Conservation (phyloP, 2,888 invertebrate genomes). For the Tetrapedia diversipes region DNA sequence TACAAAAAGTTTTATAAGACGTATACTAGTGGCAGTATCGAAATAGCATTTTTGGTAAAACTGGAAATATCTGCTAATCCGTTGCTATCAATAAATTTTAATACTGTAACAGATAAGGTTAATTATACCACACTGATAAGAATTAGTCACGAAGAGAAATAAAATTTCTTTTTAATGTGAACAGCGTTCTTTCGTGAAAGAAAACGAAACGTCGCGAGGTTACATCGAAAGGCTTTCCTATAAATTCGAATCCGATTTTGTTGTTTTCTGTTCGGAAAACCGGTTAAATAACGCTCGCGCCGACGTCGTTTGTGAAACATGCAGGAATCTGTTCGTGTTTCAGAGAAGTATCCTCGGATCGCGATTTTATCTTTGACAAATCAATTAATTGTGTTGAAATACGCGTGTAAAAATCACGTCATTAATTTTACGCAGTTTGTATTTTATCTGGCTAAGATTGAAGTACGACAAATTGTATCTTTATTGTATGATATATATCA, state of each 20-base stretch:
- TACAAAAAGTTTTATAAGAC: no score
- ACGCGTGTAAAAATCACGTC: no score
- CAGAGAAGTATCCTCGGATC: background rate
- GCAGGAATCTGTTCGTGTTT: background rate
- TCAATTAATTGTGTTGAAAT: background rate
- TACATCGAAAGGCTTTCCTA: constrained; percentile 24
- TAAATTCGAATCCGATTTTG: constrained; percentile 15
- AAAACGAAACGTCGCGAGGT: background rate
- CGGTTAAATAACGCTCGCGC: constrained; percentile 51
- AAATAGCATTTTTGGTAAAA: no score
- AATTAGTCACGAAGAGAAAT: no score
- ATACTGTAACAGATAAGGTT: no score
- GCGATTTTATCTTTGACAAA: background rate
- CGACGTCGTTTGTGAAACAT: background rate
- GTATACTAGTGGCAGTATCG: no score
- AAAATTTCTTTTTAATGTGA: no score
- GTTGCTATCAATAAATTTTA: no score
- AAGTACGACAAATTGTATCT: background rate
- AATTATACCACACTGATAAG: no score
- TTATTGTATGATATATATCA: background rate
- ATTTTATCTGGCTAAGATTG: background rate
- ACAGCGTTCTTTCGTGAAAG: no score
- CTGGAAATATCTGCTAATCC: no score
- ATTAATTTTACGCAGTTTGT: background rate
- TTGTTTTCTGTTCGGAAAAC: constrained; percentile 41